phyloP scores from a whole-genome alignment of 2,797 vertebrate genomes.

The Xiphorhynchus erythropygius region DNA sequence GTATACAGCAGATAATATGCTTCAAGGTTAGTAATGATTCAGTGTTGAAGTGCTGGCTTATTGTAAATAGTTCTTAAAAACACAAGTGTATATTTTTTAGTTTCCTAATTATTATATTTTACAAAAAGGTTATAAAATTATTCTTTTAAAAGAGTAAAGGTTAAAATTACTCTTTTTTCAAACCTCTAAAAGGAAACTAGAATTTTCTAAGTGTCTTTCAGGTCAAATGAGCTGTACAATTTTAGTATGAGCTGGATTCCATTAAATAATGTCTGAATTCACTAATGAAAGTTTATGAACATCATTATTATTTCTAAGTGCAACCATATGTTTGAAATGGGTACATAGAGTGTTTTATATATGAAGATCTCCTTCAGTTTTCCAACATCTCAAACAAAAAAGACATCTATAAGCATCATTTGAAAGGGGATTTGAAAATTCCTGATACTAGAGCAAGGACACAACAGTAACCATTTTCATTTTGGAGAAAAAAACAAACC shows the following conservation, averaged over 20 bases:
- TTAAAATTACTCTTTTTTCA: background rate
- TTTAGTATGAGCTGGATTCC: conserved; percentile 34
- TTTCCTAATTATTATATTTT: background rate
- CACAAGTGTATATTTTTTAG: background rate
- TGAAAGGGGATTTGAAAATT: conserved; percentile 2
- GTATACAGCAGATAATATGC: background rate
- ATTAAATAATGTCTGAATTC: background rate
- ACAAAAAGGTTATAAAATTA: background rate
- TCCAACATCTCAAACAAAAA: background rate
- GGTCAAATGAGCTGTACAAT: conserved; percentile 5
- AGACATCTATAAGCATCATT: background rate
- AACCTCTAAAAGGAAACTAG: background rate
- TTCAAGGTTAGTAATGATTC: background rate
- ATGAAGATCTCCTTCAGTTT: background rate
- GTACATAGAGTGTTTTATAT: background rate
- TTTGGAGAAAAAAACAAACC: background rate
- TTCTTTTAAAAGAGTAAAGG: too few relatives aligned
- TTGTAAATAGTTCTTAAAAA: background rate
- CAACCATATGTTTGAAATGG: conserved; percentile 9
- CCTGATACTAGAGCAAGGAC: background rate
- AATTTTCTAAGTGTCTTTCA: background rate
- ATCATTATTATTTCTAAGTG: conserved; percentile 12
- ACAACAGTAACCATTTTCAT: background rate
- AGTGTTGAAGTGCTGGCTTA: background rate
- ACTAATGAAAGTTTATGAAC: conserved; percentile 24